Base-by-base conservation (phyloP, 2,113 vertebrate species). In the Odocoileus hemionus region DNA sequence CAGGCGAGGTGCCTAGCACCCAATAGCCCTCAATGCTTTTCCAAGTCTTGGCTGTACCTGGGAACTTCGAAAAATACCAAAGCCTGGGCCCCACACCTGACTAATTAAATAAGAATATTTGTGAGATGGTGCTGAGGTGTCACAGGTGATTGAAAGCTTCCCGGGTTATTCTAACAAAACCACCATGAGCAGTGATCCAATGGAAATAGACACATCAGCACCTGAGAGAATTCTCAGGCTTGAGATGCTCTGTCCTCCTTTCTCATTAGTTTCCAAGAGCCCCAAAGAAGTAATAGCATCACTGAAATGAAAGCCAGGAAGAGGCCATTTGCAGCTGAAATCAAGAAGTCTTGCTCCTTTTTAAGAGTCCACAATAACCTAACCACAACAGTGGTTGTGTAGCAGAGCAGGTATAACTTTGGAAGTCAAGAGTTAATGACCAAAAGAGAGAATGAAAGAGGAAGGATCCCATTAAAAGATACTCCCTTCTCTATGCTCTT, bases 91-190 rank as follows among this genome's bases (percentile, higher is more conserved):
- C 43, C 17, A 30, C 14, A 50, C n/a, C 54, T 91, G n/a, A 67
- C 25, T 25, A 55, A 45, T 86, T 96, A 70, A 64, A 64, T 89
- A 45, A 91, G n/a, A 95, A 82, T 43, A 80, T 43, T 25, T 28
- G 17, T 43, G 13, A 23, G 28, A 54, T 50, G 14, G 47, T 3
- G 7, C 52, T 47, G 47, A 70, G 45, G 25, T 26, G 50, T 39
- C n/a, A 0, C 4, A 28, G 1, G 39, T 92, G 11, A 58, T 83
- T 45, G 64, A 89, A 94, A 74, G 36, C 25, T 80, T 19, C 25
- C 54, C 21, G 3, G 3, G 0, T 89, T 67, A 76, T 57, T 80
- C 54, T 87, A 58, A 25, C 3, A n/a, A 39, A 80, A 45, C 92
- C 61, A 39, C 17, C 28, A 26, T 17, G 25, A 89, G 12, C 8